Base-by-base conservation (phyloP, 1,140 invertebrate genomes). In the Drosophila tani region DNA sequence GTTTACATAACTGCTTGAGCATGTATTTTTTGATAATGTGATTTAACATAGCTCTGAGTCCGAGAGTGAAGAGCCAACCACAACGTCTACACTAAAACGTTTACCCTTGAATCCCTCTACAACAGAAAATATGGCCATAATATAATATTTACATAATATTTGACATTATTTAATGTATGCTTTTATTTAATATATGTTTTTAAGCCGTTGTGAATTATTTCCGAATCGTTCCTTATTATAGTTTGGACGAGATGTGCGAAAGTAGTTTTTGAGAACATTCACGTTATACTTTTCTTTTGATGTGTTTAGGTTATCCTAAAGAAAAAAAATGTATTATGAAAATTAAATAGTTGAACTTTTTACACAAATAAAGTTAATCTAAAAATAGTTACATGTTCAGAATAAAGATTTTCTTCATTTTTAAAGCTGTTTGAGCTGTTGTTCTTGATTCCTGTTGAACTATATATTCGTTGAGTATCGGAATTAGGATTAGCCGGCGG, bases 241-340 rank as follows among this genome's bases (percentile, higher is more conserved):
- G 57, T 65, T 65, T 14, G 38, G 70, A 15, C 82, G 82, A 65
- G 56, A 78, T 46, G 78, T 51, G 2, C 82, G 77, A 49, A 84
- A 85, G 15, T 84, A 84, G 29, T 84, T 84, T 24, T 85, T 73
- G 1, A 85, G 46, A 47, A 84, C 68, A 49, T 81, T 58, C 4
- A 68, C 35, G 27, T 84, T 84, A 51, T 59, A 77, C 11, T 45
- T 53, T 63, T 84, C 81, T 9, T 69, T 57, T 3, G 64, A 55
- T 24, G 49, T 24, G 9, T 32, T 57, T 9, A 6, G 11, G 21
- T 27, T 57, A 5, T 38, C 45, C 27, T 79, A 66, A 27, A 35
- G 47, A 35, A 27, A 50, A 41, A 41, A 49, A 17, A 14, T 40
- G 40, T n/a, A 24, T 32, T 21, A 24, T 63, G 4, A 21, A 14